phyloP scores from a whole-genome alignment of 2,888 invertebrate species.

The Hymenopus coronatus region DNA sequence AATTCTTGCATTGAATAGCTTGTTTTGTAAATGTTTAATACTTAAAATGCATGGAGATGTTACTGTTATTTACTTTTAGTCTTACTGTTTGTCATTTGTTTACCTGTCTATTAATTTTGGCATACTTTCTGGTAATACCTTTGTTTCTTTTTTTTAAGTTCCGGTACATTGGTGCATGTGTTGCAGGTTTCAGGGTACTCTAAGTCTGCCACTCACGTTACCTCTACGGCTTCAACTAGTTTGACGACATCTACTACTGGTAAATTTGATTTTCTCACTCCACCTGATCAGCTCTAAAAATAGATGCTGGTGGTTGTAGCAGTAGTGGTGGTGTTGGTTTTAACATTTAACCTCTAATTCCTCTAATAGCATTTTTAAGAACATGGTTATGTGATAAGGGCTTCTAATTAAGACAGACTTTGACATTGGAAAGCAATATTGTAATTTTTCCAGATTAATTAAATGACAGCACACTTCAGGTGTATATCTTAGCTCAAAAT shows the following conservation, averaged over 20 bases:
- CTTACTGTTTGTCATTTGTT: not conserved
- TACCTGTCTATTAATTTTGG: not conserved
- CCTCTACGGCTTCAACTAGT: conserved; percentile 4
- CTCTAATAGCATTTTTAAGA: not conserved
- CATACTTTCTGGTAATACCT: not conserved
- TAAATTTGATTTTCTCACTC: conserved; percentile 11
- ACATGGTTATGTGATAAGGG: too few species aligned
- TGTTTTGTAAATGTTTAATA: not conserved
- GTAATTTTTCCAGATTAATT: too few species aligned
- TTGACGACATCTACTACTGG: conserved; percentile 11
- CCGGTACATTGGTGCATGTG: conserved; percentile 20
- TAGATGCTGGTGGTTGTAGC: not conserved
- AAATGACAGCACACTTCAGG: too few species aligned
- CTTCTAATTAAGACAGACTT: too few species aligned
- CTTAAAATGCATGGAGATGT: conserved; percentile 4
- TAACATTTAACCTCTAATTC: not conserved
- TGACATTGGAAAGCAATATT: too few species aligned
- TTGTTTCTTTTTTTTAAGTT: conserved; percentile 1
- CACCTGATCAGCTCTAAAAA: not conserved
- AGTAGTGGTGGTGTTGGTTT: not conserved
- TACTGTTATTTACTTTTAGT: not conserved
- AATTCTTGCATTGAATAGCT: not conserved
- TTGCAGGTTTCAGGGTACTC: conserved; percentile 19
- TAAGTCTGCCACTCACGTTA: conserved; percentile 1
- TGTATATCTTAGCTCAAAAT: too few species aligned